A percentile compares a stretch with the other conserved stretches of the same genome.
Conservation (phyloP, 2,113 vertebrate species). For the Suncus etruscus region DNA sequence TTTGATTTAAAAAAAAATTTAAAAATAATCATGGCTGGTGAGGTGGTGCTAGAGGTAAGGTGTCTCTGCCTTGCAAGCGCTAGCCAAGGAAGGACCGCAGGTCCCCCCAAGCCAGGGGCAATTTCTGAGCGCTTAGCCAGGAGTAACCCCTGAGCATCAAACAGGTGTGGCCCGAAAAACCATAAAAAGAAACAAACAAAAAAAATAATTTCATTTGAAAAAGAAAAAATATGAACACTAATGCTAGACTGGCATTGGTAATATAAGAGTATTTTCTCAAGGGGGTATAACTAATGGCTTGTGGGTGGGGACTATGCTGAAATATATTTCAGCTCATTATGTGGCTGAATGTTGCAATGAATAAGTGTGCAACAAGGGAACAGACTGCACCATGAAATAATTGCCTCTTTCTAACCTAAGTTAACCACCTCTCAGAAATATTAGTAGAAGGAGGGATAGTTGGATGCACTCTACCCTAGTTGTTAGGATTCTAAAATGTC, state of each 20-base stretch:
- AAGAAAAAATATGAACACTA: not conserved
- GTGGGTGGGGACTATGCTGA: not conserved
- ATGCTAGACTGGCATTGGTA: constrained; percentile 28
- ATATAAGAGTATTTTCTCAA: not conserved
- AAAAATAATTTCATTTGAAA: constrained; percentile 55
- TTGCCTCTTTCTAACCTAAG: not conserved
- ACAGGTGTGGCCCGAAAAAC: no score
- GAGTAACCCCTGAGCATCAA: no score
- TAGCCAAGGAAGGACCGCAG: no score
- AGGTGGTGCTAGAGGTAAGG: no score
- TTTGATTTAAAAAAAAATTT: not conserved
- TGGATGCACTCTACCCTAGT: not conserved
- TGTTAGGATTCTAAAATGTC: constrained; percentile 16
- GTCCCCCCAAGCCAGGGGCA: no score
- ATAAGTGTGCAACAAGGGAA: constrained; percentile 1
- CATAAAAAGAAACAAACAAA: no score
- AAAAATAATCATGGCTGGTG: constrained; percentile 34
- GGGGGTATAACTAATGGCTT: not conserved
- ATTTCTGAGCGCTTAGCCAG: no score
- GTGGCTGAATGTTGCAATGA: not conserved
- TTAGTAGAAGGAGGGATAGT: not conserved
- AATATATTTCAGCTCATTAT: not conserved
- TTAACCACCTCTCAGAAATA: not conserved
- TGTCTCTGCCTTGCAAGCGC: no score
- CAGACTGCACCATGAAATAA: not conserved